Base-by-base conservation (phyloP, 1,140 invertebrate species). In the Brachystomella parvula region DNA sequence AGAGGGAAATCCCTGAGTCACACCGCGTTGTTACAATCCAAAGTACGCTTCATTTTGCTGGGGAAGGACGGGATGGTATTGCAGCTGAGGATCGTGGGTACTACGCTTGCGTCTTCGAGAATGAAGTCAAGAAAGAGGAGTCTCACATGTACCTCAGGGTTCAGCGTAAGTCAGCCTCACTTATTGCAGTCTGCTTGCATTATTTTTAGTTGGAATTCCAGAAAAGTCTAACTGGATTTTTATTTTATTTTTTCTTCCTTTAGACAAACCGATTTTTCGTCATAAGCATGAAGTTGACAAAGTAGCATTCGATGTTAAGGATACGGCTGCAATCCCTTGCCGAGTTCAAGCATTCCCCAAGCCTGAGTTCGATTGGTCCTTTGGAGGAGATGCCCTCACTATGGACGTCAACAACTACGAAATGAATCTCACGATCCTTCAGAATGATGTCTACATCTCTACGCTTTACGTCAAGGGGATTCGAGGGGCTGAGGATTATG, bases 321-420 rank as follows among this genome's bases (percentile, higher is more conserved):
- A 94, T 75, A 88, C 84, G 0, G 92, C 91, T 0, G 85, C 90
- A 76, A 86, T 96, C 12, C 82, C 87, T 1, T 96, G 93, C 77
- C 85, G 87, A 75, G 90, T 95, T 1, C 89, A 93, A 76, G 90
- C 92, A 0, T 95, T 91, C 78, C 93, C 92, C 0, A 88, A 89
- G 74, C 91, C 92, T 0, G 89, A 90, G 74, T 94, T 95, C 77
- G 89, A 94, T 72, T 96, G 92, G 92, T 90, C 84, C 69, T 92
- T 85, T 69, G 89, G 89, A 74, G 79, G 81, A 0, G 84, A 86
- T 0, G 85, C 86, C 0, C 83, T 87, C 65, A 85, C 85, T 68
- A 86, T 87, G 0, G 81, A 82, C 0, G 87, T 87, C n/a, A 89
- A 90, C 71, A 26, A 70, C 3, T 94, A 94, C 76, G 86, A 90